Conservation (phyloP, 2,797 vertebrate species). For the Crenichthys baileyi region DNA sequence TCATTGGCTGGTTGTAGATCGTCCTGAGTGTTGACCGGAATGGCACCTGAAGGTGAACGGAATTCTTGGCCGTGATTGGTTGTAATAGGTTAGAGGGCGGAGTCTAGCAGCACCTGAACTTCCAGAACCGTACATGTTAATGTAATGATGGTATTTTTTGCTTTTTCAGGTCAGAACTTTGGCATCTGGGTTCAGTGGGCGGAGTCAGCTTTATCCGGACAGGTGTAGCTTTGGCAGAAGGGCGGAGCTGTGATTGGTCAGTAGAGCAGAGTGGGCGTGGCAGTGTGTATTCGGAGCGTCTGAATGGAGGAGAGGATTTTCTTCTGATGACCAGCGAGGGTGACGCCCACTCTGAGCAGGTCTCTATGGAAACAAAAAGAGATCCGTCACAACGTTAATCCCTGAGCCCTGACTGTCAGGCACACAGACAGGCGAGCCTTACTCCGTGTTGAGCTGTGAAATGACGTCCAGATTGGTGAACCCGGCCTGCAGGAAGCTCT, state of each 20-base stretch:
- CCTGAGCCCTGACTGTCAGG: neutral
- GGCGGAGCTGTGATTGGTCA: constrained; percentile 64
- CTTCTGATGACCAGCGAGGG: constrained; percentile 88
- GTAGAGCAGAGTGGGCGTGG: constrained; percentile 74
- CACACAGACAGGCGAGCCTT: constrained; percentile 33
- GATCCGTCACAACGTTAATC: neutral
- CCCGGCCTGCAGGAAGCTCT: constrained; percentile 83
- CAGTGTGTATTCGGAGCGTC: constrained; percentile 81
- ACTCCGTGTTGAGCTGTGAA: constrained; percentile 85
- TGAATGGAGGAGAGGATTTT: constrained; percentile 89
- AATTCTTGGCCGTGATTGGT: constrained; percentile 12
- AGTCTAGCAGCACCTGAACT: constrained; percentile 2
- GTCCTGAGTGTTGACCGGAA: constrained; percentile 15
- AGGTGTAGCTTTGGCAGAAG: neutral
- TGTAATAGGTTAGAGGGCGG: neutral
- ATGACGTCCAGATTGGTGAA: constrained; percentile 84
- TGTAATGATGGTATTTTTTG: no score
- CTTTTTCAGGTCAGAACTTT: neutral
- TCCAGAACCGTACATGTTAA: neutral
- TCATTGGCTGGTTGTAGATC: neutral
- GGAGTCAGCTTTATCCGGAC: neutral
- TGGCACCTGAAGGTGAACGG: neutral
- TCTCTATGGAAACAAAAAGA: constrained; percentile 64
- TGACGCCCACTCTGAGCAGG: constrained; percentile 85
- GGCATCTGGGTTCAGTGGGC: neutral